phyloP scores from a whole-genome alignment of 2,113 vertebrate species.

The Pelecanus crispus region DNA sequence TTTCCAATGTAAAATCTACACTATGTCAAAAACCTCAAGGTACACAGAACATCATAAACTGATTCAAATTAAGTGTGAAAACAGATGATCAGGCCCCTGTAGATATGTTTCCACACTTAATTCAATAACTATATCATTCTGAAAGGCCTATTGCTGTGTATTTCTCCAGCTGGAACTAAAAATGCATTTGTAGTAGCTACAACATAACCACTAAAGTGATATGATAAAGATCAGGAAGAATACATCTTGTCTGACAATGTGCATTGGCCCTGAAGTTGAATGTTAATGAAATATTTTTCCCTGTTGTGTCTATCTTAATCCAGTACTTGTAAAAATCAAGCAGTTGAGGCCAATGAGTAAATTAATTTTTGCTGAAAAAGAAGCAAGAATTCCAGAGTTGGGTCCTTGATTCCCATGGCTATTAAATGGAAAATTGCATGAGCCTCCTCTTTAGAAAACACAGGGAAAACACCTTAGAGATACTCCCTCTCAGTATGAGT shows the following conservation, averaged over 20 bases:
- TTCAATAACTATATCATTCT: not conserved
- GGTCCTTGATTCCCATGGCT: not conserved
- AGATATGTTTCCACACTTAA: not conserved
- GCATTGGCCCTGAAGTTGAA: not conserved
- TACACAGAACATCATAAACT: not conserved
- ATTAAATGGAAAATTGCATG: not conserved
- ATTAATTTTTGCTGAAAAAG: not conserved
- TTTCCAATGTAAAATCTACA: not conserved
- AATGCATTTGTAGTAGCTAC: not conserved
- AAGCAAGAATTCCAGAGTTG: not conserved
- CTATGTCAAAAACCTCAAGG: not conserved
- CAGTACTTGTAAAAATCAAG: not conserved
- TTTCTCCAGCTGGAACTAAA: not conserved
- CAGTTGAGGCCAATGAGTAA: not conserved
- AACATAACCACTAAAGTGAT: not conserved
- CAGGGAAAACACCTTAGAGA: not conserved
- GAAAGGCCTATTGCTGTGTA: not conserved
- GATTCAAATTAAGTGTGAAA: not conserved
- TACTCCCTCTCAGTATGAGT: not conserved
- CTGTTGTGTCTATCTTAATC: not conserved
- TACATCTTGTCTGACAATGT: rapidly evolving
- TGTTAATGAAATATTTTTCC: not conserved
- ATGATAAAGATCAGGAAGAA: not conserved
- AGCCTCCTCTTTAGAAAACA: not conserved
- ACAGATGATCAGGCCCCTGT: not conserved